Conservation (phyloP, 2,113 vertebrate species). For the Strigops habroptila region DNA sequence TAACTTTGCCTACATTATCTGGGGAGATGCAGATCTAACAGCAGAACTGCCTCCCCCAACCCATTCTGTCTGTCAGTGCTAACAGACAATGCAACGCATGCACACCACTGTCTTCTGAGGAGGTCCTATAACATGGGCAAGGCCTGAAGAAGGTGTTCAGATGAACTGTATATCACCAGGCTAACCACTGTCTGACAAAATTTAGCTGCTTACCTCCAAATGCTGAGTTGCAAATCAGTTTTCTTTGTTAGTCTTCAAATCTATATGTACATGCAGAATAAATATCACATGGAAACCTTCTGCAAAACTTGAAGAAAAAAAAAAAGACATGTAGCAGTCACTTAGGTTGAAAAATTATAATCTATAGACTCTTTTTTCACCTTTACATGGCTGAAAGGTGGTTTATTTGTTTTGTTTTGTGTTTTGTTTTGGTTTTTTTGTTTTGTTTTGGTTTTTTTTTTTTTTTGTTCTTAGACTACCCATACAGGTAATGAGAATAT, state of each 20-base stretch:
- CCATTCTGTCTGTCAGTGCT: background rate
- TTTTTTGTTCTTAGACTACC: background rate
- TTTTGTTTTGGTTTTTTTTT: background rate
- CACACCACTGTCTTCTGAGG: background rate
- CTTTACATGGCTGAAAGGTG: background rate
- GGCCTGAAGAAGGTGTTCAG: background rate
- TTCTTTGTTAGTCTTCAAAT: background rate
- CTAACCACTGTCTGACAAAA: background rate
- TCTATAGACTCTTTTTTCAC: background rate
- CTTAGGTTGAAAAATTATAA: background rate
- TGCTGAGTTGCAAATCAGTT: background rate
- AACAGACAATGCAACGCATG: rapidly evolving
- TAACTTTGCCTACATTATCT: background rate
- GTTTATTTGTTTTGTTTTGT: background rate
- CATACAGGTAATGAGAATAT: background rate
- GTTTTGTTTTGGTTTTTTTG: too few species aligned
- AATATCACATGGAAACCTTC: background rate
- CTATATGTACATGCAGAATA: background rate
- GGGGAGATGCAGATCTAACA: background rate
- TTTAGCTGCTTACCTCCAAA: background rate
- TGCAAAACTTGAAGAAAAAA: background rate
- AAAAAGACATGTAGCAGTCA: background rate
- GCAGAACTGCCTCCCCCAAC: background rate
- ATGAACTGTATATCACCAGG: background rate
- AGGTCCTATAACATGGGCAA: rapidly evolving